These are phyloP conservation scores for Caenorhabditis sp. DNA, from an alignment of 2,888 invertebrate species.

Conservation along the genomic window DNA sequence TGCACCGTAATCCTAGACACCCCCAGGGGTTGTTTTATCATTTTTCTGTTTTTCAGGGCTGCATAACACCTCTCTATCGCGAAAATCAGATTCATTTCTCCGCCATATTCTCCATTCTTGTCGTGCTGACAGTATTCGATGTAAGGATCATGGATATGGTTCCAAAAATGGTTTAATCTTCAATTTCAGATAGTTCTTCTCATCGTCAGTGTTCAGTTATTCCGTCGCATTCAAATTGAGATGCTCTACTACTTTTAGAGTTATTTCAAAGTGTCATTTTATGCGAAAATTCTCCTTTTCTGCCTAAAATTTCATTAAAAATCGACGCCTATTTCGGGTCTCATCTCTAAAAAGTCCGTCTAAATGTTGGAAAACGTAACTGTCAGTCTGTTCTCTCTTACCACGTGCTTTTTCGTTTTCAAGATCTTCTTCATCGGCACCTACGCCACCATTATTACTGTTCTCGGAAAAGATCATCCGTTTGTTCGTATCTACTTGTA, in stretches of 20 bases:
- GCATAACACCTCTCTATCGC: constrained; percentile 59
- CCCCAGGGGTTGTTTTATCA: background rate
- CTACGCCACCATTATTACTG: constrained; percentile 6
- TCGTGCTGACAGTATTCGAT: constrained; percentile 57
- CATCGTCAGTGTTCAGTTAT: constrained; percentile 65
- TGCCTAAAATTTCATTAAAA: background rate
- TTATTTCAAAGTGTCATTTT: constrained; percentile 15
- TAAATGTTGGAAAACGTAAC: constrained; percentile 42
- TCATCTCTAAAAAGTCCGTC: constrained; percentile 4
- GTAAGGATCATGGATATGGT: constrained; percentile 30
- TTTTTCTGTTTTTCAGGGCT: constrained; percentile 62
- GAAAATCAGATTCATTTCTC: constrained; percentile 66
- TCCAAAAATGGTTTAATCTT: background rate
- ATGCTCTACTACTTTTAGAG: constrained; percentile 70
- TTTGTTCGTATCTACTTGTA: constrained; percentile 45
- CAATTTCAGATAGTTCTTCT: background rate
- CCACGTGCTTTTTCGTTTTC: constrained; percentile 23
- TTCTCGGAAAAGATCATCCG: constrained; percentile 40
- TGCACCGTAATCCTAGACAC: background rate
- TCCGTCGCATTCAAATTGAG: constrained; percentile 71
- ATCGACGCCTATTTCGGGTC: constrained; percentile 9
- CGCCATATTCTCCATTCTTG: constrained; percentile 61
- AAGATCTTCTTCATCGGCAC: constrained; percentile 28
- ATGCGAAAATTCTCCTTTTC: background rate
- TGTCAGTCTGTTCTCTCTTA: constrained; percentile 31